Evolutionary conservation across 2,888 invertebrate species (phyloP).

Genomic region (Cryptocephalus moraei): DNA sequence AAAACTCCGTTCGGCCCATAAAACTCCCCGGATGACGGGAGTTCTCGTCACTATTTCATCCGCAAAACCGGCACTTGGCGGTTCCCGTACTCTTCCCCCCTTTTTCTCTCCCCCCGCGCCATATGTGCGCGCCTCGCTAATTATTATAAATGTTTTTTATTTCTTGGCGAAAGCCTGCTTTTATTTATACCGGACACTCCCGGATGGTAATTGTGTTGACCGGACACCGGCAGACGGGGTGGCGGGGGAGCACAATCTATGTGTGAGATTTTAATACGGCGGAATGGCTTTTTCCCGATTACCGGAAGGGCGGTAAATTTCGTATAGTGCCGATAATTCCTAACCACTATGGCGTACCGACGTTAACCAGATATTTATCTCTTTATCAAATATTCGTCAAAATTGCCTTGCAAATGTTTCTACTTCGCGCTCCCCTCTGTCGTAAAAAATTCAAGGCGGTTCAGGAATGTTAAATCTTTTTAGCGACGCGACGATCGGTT

Average conservation of each 20-base stretch:
- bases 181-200: conserved; percentile 15
- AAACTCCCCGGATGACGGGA: conserved; percentile 34
- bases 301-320: conserved; percentile 1
- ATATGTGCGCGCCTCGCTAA: conserved; percentile 28
- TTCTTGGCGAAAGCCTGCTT: conserved; percentile 14
- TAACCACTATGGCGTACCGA: too few relatives aligned
- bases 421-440: too few relatives aligned
- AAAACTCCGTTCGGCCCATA: conserved; percentile 31
- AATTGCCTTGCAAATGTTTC: too few relatives aligned
- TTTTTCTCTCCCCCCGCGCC: conserved; percentile 1
- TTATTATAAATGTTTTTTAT: conserved; percentile 38
- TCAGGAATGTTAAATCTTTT: too few relatives aligned
- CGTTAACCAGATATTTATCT: too few relatives aligned
- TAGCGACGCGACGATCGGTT: too few relatives aligned
- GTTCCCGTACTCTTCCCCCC: too few relatives aligned
- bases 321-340: conserved; percentile 2
- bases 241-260: conserved; percentile 1
- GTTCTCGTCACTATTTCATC: conserved; percentile 36
- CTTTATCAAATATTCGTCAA: too few relatives aligned
- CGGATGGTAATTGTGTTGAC: conserved; percentile 14
- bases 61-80: conserved; percentile 21
- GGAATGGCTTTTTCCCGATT: conserved; percentile 2
- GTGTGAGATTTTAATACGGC: conserved; percentile 1
- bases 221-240: conserved; percentile 11
- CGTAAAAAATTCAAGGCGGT: too few relatives aligned